Evolutionary conservation across 64 coral and sea anemone genomes (phyloP).

Genomic region (Cladopsammia gracilis): DNA sequence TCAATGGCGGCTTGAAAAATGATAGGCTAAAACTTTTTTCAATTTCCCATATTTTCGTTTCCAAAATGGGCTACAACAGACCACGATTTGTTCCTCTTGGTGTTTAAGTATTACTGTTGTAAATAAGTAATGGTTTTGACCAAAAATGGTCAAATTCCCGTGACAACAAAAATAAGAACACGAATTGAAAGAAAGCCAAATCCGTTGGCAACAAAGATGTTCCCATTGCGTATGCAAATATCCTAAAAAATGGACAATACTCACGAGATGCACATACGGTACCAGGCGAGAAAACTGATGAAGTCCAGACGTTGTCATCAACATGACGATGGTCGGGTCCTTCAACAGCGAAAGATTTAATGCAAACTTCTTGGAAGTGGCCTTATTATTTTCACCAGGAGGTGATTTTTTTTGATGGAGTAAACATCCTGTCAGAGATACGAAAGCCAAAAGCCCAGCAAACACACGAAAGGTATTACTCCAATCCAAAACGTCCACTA

Average conservation of each 20-base stretch:
- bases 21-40: no score
- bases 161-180: no score
- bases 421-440: neutral
- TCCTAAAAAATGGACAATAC: neutral
- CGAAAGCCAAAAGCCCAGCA: neutral
- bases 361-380: neutral
- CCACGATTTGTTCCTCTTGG: no score
- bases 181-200: no score
- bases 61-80: no score
- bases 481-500: conserved; percentile 4
- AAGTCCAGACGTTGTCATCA: neutral
- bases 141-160: no score
- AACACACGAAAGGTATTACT: conserved; percentile 7
- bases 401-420: neutral
- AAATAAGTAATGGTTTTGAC: no score
- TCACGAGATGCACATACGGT: conserved; percentile 23
- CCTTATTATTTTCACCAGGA: neutral
- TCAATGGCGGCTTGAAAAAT: no score
- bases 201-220: no score
- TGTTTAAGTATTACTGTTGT: no score
- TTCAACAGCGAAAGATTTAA: neutral
- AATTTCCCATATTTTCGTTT: no score
- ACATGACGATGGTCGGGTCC: neutral
- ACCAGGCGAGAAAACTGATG: conserved; percentile 7
- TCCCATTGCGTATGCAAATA: no score